Evolutionary conservation across 2,888 invertebrate species (phyloP).

Genomic region (Podotricha telesiphe): DNA sequence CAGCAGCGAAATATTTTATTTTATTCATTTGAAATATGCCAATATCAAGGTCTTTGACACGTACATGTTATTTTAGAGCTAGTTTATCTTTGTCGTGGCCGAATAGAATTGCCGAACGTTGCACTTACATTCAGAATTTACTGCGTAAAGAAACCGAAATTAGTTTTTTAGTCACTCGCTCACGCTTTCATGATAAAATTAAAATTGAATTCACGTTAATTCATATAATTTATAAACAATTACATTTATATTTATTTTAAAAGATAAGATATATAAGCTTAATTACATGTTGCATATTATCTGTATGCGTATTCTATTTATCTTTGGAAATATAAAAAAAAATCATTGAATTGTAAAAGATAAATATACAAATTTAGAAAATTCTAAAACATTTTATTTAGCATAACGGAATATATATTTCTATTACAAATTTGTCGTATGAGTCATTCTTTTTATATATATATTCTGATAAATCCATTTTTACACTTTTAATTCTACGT

Average conservation of each 20-base stretch:
- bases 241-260: too few relatives aligned
- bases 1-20: slow-evolving; percentile 65
- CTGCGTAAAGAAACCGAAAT: slow-evolving; percentile 5
- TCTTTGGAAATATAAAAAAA: not conserved
- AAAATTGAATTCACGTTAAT: not conserved
- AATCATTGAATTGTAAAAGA: not conserved
- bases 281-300: not conserved
- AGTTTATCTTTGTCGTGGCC: slow-evolving; percentile 62
- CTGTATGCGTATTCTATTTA: too few relatives aligned
- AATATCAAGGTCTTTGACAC: slow-evolving; percentile 79
- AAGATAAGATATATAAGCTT: not conserved
- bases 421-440: not conserved
- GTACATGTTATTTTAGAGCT: slow-evolving; percentile 64
- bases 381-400: not conserved
- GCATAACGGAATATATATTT: not conserved
- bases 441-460: slow-evolving; percentile 33
- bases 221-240: not conserved
- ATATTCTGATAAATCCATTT: slow-evolving; percentile 23
- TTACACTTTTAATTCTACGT: slow-evolving; percentile 23
- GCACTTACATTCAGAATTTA: slow-evolving; percentile 40
- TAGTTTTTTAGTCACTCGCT: not conserved
- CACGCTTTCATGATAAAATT: not conserved
- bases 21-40: slow-evolving; percentile 60
- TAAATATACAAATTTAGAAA: not conserved
- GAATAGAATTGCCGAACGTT: slow-evolving; percentile 45